phyloP scores from a whole-genome alignment of 2,113 vertebrate genomes.

The Hepsetus odoe region DNA sequence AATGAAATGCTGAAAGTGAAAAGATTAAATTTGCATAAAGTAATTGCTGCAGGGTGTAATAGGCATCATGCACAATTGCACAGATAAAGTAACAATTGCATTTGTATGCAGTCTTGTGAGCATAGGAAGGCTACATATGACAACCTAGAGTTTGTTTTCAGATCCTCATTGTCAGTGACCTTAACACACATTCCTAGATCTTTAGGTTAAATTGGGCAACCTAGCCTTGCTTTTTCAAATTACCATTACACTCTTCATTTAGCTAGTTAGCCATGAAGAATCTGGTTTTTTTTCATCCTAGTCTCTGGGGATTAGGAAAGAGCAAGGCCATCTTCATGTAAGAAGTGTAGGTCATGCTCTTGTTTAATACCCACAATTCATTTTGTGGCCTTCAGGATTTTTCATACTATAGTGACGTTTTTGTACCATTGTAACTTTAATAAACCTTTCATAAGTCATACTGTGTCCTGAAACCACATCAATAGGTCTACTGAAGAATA shows the following conservation, averaged over 20 bases:
- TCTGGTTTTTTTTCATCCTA: not conserved
- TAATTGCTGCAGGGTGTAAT: not conserved
- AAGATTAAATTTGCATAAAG: conserved; percentile 2
- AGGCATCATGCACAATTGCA: not conserved
- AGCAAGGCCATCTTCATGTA: not conserved
- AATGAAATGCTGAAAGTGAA: not conserved
- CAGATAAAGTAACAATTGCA: not conserved
- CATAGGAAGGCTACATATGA: not conserved
- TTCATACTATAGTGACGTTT: too few relatives aligned
- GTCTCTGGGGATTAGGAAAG: not conserved
- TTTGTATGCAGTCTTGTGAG: not conserved
- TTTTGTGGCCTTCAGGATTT: too few relatives aligned
- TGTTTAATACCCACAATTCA: too few relatives aligned
- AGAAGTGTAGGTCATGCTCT: not conserved
- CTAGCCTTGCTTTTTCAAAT: not conserved
- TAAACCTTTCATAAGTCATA: too few relatives aligned
- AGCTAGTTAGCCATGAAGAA: not conserved
- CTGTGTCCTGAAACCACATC: too few relatives aligned
- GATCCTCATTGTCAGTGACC: conserved; percentile 9
- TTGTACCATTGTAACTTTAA: too few relatives aligned
- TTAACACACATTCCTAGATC: not conserved
- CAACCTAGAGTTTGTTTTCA: not conserved
- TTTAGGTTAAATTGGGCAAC: not conserved
- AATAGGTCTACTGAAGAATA: too few relatives aligned
- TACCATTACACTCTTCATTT: not conserved